Evolutionary conservation across 2,113 vertebrate species (phyloP).

Genomic region (Puffinus mauretanicus): DNA sequence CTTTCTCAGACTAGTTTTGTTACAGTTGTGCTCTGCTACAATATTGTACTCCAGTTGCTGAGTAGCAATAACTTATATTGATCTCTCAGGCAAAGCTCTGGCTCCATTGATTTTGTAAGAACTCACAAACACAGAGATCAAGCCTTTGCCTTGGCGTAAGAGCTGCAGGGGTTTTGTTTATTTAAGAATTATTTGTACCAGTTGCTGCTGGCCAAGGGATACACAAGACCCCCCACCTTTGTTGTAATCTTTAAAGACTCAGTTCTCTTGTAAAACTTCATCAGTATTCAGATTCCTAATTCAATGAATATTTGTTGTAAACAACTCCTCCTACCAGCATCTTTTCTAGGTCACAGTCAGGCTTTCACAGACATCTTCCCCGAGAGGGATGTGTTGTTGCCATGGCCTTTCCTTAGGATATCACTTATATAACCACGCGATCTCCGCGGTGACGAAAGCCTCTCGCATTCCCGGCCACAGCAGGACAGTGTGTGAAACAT

Average conservation of each 20-base stretch:
- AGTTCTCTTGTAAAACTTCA: background rate
- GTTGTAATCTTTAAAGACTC: background rate
- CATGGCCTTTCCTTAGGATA: background rate
- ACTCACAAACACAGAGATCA: background rate
- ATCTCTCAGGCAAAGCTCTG: background rate
- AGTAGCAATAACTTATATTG: background rate
- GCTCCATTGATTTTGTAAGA: background rate
- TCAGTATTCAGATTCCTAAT: background rate
- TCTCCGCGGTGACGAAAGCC: background rate
- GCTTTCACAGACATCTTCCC: background rate
- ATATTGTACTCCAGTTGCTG: background rate
- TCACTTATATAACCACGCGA: background rate
- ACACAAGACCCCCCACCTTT: background rate
- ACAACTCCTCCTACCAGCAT: background rate
- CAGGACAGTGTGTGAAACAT: slow-evolving; percentile 26
- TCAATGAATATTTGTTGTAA: background rate
- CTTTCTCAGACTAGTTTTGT: background rate
- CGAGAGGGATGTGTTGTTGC: background rate
- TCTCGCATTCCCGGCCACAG: background rate
- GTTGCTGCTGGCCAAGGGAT: background rate
- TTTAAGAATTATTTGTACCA: background rate
- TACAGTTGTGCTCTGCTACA: background rate
- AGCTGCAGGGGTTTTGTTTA: background rate
- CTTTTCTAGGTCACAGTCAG: background rate
- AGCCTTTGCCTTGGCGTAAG: background rate